Percentiles rank a stretch among this genome's conserved stretches.
These are phyloP conservation scores for Macaria notata DNA, from an alignment of 2,888 invertebrate genomes.

Conservation along the genomic window DNA sequence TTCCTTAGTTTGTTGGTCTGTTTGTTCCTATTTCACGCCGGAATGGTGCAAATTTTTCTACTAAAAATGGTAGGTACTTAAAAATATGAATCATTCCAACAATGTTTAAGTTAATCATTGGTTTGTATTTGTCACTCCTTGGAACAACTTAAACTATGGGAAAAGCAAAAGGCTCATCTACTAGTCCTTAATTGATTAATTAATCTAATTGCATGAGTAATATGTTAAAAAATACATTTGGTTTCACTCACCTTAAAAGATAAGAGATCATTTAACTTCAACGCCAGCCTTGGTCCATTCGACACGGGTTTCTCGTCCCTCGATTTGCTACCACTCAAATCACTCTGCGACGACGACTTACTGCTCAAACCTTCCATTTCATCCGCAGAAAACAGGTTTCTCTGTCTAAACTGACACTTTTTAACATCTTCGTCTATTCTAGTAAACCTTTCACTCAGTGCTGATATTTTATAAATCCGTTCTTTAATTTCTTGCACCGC, in stretches of 20 bases:
- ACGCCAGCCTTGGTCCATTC: slow-evolving; percentile 66
- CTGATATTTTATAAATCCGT: slow-evolving; percentile 71
- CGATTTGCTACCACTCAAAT: slow-evolving; percentile 61
- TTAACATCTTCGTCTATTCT: slow-evolving; percentile 45
- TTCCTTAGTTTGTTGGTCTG: too few relatives aligned
- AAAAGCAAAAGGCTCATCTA: too few relatives aligned
- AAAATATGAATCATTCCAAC: too few relatives aligned
- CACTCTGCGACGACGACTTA: slow-evolving; percentile 53
- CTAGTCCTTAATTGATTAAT: too few relatives aligned
- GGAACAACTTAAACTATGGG: too few relatives aligned
- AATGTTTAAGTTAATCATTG: too few relatives aligned
- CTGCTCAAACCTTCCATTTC: slow-evolving; percentile 48
- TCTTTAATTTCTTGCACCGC: slow-evolving; percentile 82
- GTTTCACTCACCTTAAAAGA: slow-evolving; percentile 72
- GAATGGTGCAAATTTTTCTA: too few relatives aligned
- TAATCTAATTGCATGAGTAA: too few relatives aligned
- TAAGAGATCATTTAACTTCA: slow-evolving; percentile 75
- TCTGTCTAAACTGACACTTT: slow-evolving; percentile 56
- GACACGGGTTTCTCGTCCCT: slow-evolving; percentile 60
- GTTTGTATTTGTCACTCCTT: too few relatives aligned
- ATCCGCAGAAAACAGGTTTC: slow-evolving; percentile 63
- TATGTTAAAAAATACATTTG: too few relatives aligned
- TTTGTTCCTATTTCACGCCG: too few relatives aligned
- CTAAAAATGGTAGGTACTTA: too few relatives aligned
- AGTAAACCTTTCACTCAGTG: slow-evolving; percentile 54